These are phyloP conservation scores for Lophura nycthemera DNA, from an alignment of 2,113 vertebrate genomes.

Conservation along the genomic window DNA sequence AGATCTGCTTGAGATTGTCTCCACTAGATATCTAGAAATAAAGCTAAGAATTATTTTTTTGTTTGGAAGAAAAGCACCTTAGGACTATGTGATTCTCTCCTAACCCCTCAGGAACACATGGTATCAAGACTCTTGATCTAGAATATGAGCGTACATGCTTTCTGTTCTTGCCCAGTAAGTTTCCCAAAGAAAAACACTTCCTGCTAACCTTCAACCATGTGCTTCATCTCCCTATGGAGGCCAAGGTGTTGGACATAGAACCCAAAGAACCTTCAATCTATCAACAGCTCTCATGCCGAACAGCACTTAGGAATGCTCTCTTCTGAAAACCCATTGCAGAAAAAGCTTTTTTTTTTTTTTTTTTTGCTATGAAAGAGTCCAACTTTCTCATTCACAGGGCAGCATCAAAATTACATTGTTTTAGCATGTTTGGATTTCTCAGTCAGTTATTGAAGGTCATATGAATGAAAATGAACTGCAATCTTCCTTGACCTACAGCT, in stretches of 20 bases:
- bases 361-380: neutral
- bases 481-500: neutral
- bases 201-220: neutral
- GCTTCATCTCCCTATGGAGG: neutral
- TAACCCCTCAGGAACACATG: neutral
- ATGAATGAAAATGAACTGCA: neutral
- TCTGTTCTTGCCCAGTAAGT: neutral
- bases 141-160: neutral
- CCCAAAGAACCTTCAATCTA: neutral
- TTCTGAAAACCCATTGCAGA: neutral
- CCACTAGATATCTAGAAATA: neutral
- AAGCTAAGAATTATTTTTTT: neutral
- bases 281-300: neutral
- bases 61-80: neutral
- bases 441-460: neutral
- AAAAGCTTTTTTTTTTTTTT: neutral
- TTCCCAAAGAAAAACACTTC: neutral
- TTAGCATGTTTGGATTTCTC: neutral
- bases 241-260: neutral
- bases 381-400: neutral
- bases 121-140: neutral
- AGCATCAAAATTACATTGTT: neutral
- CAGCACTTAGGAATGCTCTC: neutral
- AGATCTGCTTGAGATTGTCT: neutral
- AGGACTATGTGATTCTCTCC: neutral